Percentiles rank a stretch among this genome's conserved stretches.
Conservation (phyloP, 2,888 invertebrate species). For the Parascotia fuliginaria region DNA sequence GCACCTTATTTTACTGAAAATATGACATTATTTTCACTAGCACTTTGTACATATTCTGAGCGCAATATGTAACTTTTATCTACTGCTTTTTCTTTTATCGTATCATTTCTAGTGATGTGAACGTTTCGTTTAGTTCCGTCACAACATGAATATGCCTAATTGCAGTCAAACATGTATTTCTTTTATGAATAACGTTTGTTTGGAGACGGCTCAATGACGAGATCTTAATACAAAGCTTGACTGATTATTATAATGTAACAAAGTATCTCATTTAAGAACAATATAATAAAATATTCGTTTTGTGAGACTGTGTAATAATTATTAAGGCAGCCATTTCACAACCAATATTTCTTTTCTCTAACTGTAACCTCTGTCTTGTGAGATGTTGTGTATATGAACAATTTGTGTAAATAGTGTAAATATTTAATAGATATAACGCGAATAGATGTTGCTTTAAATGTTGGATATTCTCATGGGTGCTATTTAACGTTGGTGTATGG, state of each 20-base stretch:
- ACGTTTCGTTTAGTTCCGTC: background rate
- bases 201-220: constrained; percentile 67
- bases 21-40: no score
- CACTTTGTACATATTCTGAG: no score
- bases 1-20: no score
- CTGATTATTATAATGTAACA: constrained; percentile 73
- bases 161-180: constrained; percentile 6
- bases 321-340: constrained; percentile 75
- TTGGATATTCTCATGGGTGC: constrained; percentile 82
- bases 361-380: constrained; percentile 34
- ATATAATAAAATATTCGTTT: constrained; percentile 72
- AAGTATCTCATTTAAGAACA: constrained; percentile 80
- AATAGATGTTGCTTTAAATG: constrained; percentile 77
- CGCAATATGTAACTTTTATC: no score
- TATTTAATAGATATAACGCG: constrained; percentile 60
- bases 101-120: background rate
- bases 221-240: constrained; percentile 71
- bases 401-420: constrained; percentile 72
- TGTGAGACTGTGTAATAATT: constrained; percentile 77
- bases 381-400: constrained; percentile 55
- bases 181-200: constrained; percentile 35
- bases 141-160: background rate
- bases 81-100: background rate
- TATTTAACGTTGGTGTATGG: constrained; percentile 81
- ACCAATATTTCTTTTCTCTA: constrained; percentile 31